Conservation (phyloP, 53 echinoderm and acorn worm species). For the Apostichopus leukothele region DNA sequence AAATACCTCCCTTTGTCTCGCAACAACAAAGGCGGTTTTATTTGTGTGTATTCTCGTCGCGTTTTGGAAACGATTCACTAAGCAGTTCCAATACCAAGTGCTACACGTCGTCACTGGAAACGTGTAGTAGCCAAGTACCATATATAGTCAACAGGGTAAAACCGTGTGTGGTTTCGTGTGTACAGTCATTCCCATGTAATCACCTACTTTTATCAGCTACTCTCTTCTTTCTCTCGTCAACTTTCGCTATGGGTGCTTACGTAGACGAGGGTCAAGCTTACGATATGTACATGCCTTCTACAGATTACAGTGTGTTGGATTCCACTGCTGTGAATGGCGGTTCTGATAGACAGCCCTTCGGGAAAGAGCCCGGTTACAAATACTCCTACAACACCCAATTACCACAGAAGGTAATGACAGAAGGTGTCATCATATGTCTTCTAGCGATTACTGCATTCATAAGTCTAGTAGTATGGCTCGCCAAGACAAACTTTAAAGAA, state of each 20-base stretch:
- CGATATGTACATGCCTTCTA: background rate
- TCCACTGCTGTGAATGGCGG: background rate
- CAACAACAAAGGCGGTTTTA: background rate
- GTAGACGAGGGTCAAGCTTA: background rate
- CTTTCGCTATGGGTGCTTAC: background rate
- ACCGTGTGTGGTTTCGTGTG: background rate
- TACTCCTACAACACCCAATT: slow-evolving; percentile 23
- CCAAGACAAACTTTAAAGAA: slow-evolving; percentile 93
- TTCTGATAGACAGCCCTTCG: background rate
- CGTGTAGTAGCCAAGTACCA: background rate
- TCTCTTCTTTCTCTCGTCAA: background rate
- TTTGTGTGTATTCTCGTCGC: background rate
- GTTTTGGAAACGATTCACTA: background rate
- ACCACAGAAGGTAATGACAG: slow-evolving; percentile 53
- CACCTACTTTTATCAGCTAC: background rate
- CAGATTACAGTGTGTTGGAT: too few relatives aligned
- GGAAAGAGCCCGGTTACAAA: slow-evolving; percentile 45
- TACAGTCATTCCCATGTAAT: background rate
- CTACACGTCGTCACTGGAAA: background rate
- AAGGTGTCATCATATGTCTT: slow-evolving; percentile 77
- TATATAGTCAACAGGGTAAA: background rate
- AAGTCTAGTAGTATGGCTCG: slow-evolving; percentile 86
- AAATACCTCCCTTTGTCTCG: background rate
- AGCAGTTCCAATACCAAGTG: background rate
- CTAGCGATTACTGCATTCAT: slow-evolving; percentile 84